Evolutionary conservation across 2,888 invertebrate genomes (phyloP), one percentile per base, ranked within the genome.

Genomic region (Stenodema calcarata): DNA sequence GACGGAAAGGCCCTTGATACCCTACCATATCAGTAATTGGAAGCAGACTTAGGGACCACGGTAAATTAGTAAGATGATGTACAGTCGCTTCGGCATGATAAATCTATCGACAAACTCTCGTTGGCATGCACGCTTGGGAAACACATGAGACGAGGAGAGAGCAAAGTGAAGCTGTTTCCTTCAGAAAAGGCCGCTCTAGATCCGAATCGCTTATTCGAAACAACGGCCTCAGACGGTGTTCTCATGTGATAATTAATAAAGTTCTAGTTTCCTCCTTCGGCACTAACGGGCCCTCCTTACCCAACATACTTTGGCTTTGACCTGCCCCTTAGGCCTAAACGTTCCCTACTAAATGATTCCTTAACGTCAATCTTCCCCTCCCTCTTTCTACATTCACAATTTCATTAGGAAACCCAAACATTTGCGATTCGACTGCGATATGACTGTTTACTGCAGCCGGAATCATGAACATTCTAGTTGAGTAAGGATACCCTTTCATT

Each of bases 181-280:
- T 14, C 70, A 7, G 70, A 18, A 70, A 27, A 41, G 30, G 35
- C 18, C 18, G 73, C 35, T 41, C 73, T 16, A 30, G 41, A 73
- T 73, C 35, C 2, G 14, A 35, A 73, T 73, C 30, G 16, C 73
- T 30, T 62, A 30, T 73, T 73, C 35, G 41, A 73, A 73, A 35
- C 73, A 73, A 73, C 73, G 73, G 35, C 73, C 41, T 30, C 16
- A 1, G 41, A 3, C 18, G 41, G n/a, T 41, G 73, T 73, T 73
- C 73, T 73, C 73, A 73, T 41, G 73, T 73, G 73, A 73, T 73
- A 80, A 80, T 80, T 80, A 80, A 80, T 50, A 50, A 80, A 80
- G 80, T 80, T 80, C 80, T 47, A 80, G 80, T 80, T 80, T 54
- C 80, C 80, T 80, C 80, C 30, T 80, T 80, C 80, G 12, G 28